Conservation (phyloP, 2,797 vertebrate genomes). For the Acanthurus tractus region DNA sequence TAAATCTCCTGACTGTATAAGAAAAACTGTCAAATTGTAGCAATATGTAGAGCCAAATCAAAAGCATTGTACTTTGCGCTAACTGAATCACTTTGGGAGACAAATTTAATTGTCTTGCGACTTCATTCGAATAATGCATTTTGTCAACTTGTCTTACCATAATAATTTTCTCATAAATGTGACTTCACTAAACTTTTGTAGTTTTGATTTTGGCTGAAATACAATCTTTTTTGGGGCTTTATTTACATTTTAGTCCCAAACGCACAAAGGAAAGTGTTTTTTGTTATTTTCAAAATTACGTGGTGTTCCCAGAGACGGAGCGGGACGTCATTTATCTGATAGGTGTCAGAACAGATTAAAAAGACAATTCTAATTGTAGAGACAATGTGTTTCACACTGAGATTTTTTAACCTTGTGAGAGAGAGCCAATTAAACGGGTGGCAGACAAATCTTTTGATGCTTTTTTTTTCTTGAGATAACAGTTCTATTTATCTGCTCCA, state of each 20-base stretch:
- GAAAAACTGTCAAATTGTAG: constrained; percentile 9
- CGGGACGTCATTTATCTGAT: background rate
- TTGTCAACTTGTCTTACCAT: background rate
- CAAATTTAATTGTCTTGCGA: constrained; percentile 13
- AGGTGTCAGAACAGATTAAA: background rate
- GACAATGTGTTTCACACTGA: background rate
- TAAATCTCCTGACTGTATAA: constrained; percentile 3
- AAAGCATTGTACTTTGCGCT: constrained; percentile 21
- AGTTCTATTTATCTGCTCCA: background rate
- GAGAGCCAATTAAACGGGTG: constrained; percentile 1
- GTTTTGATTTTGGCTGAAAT: background rate
- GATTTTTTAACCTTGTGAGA: background rate
- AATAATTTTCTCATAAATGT: background rate
- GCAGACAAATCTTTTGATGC: background rate
- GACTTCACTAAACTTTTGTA: constrained; percentile 10
- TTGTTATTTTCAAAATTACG: background rate
- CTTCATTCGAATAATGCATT: constrained; percentile 2
- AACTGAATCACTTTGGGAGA: constrained; percentile 7
- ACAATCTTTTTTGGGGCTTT: background rate
- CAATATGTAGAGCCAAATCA: constrained; percentile 10
- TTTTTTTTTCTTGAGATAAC: background rate
- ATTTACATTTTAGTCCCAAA: background rate
- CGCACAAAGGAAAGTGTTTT: background rate
- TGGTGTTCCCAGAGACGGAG: background rate
- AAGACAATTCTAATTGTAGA: background rate